phyloP scores from a whole-genome alignment of 2,888 invertebrate species.

The Galerucella calmariensis region DNA sequence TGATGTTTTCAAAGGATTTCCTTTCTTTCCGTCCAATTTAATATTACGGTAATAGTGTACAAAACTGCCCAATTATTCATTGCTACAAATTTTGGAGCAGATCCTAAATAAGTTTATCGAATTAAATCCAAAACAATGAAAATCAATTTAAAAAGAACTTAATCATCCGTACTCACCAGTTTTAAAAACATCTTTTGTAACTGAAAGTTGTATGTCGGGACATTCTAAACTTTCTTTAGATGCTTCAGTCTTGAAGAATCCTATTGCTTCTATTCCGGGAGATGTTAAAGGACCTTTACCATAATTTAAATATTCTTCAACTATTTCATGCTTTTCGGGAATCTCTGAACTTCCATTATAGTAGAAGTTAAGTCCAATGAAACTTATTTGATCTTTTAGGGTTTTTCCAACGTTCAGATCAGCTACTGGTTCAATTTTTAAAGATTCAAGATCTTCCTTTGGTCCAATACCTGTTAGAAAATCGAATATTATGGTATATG shows the following conservation, averaged over 20 bases:
- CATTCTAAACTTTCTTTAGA: constrained; percentile 55
- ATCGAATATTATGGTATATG: not conserved
- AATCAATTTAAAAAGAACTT: not conserved
- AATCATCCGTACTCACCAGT: constrained; percentile 29
- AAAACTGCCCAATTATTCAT: no score
- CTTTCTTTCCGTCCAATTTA: no score
- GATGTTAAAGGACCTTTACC: constrained; percentile 57
- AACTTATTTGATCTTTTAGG: constrained; percentile 77
- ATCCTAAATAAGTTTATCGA: no score
- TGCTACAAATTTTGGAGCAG: no score
- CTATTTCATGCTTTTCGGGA: constrained; percentile 48
- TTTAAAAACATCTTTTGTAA: constrained; percentile 49
- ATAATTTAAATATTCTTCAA: constrained; percentile 58
- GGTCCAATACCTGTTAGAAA: constrained; percentile 71
- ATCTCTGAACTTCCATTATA: constrained; percentile 60
- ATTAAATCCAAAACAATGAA: no score
- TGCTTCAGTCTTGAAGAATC: constrained; percentile 56
- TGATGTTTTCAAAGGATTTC: no score
- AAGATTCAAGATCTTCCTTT: constrained; percentile 68
- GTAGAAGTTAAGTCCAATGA: constrained; percentile 72
- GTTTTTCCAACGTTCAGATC: constrained; percentile 76
- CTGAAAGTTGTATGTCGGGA: constrained; percentile 58
- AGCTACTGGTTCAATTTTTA: constrained; percentile 69
- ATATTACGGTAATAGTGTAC: no score
- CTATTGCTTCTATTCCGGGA: constrained; percentile 54